Evolutionary conservation across 2,113 vertebrate species (phyloP).

Genomic region (Urocolius indicus): DNA sequence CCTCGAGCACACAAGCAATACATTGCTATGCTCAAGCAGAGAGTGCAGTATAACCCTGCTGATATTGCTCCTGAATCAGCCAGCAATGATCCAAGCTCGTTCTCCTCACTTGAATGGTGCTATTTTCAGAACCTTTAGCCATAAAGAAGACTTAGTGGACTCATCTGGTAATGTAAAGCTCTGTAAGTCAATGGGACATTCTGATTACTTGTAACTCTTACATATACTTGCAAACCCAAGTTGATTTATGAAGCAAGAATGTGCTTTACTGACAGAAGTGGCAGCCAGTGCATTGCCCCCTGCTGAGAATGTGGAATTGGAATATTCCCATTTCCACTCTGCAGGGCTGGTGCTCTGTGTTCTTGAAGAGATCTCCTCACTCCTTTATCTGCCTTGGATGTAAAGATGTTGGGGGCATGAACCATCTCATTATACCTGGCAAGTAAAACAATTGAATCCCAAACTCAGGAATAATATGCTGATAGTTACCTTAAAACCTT

Average conservation of each 20-base stretch:
- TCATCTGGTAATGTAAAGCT: not conserved
- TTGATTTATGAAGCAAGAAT: not conserved
- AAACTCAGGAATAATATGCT: not conserved
- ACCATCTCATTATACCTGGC: not conserved
- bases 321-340: not conserved
- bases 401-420: not conserved
- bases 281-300: not conserved
- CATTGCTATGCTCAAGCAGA: not conserved
- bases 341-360: not conserved
- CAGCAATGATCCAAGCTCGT: not conserved
- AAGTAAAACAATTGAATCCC: not conserved
- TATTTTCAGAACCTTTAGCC: not conserved
- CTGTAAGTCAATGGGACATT: not conserved
- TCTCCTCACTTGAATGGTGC: not conserved
- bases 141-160: not conserved
- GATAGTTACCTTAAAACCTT: not conserved
- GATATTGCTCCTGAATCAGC: not conserved
- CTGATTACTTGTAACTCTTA: not conserved
- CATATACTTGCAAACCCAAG: fast-evolving
- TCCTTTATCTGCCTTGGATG: not conserved
- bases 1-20: not conserved
- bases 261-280: not conserved
- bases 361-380: not conserved
- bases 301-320: not conserved
- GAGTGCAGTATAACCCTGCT: not conserved